These are phyloP conservation scores for Hydractinia symbiolongicarpus DNA, from an alignment of 30 jellyfish, hydroid and myxozoan species.

Conservation along the genomic window DNA sequence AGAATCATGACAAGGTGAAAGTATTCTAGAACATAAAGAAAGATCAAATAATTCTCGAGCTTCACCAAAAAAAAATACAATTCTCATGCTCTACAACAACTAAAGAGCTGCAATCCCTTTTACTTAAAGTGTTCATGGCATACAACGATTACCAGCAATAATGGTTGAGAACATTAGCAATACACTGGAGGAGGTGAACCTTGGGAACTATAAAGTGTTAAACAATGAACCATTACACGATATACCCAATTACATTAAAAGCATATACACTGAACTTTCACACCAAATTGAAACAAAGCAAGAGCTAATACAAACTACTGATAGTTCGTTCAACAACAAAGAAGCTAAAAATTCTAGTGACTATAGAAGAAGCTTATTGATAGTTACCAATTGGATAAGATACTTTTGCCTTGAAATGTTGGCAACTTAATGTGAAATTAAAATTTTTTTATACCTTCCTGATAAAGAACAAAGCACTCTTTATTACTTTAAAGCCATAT, in stretches of 20 bases:
- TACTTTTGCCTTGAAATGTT: background rate
- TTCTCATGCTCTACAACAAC: background rate
- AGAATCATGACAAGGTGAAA: too few relatives aligned
- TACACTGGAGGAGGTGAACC: too few relatives aligned
- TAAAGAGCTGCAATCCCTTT: background rate
- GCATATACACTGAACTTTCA: background rate
- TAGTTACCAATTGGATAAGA: background rate
- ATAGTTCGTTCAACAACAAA: background rate
- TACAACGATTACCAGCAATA: constrained; percentile 17
- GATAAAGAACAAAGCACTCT: background rate
- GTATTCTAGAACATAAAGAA: background rate
- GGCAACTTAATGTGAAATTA: constrained; percentile 2
- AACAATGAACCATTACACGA: constrained; percentile 19
- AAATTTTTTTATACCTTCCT: constrained; percentile 9
- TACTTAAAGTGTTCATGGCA: background rate
- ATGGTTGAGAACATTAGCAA: background rate
- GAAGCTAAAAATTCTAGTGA: constrained; percentile 17
- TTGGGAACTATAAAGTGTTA: constrained; percentile 8
- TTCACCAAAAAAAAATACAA: background rate
- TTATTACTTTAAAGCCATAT: too few relatives aligned
- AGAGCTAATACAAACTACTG: constrained; percentile 8
- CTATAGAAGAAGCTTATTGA: background rate
- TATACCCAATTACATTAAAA: constrained; percentile 10
- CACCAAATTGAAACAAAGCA: background rate
- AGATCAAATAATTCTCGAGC: background rate